These are phyloP conservation scores for Myodes glareolus DNA, from an alignment of 2,113 vertebrate genomes.

Conservation along the genomic window DNA sequence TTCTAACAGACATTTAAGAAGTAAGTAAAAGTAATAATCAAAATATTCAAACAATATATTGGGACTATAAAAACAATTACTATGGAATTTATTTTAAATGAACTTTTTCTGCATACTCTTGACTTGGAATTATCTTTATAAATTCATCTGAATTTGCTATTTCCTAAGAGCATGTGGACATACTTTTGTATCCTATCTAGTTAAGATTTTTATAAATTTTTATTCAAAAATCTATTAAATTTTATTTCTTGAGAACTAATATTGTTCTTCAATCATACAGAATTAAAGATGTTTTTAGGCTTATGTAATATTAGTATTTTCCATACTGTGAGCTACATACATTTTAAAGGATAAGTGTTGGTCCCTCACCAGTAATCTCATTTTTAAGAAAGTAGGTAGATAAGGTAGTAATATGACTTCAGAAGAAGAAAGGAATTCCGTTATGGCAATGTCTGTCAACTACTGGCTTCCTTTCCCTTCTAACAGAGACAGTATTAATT, in stretches of 20 bases:
- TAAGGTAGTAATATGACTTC: slow-evolving; percentile 28
- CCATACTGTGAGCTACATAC: background rate
- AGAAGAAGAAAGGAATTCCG: background rate
- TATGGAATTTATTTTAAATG: background rate
- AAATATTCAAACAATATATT: background rate
- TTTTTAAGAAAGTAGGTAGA: slow-evolving; percentile 18
- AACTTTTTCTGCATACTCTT: background rate
- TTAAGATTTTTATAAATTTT: background rate
- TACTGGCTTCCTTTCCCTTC: slow-evolving; percentile 29
- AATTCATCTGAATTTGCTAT: background rate
- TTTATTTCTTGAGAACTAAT: slow-evolving; percentile 5
- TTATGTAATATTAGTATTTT: background rate
- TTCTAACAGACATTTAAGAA: background rate
- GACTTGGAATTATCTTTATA: background rate
- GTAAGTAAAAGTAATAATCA: background rate
- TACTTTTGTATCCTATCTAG: background rate
- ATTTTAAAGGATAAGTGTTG: background rate
- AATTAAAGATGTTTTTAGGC: slow-evolving; percentile 2
- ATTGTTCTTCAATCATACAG: slow-evolving; percentile 11
- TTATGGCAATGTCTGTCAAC: background rate
- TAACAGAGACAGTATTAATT: background rate
- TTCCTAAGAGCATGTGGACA: background rate
- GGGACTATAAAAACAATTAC: background rate
- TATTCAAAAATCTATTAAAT: slow-evolving; percentile 28
- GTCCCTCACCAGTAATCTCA: background rate